phyloP scores from a whole-genome alignment of 2,888 invertebrate genomes.

The Tetragonisca angustula region DNA sequence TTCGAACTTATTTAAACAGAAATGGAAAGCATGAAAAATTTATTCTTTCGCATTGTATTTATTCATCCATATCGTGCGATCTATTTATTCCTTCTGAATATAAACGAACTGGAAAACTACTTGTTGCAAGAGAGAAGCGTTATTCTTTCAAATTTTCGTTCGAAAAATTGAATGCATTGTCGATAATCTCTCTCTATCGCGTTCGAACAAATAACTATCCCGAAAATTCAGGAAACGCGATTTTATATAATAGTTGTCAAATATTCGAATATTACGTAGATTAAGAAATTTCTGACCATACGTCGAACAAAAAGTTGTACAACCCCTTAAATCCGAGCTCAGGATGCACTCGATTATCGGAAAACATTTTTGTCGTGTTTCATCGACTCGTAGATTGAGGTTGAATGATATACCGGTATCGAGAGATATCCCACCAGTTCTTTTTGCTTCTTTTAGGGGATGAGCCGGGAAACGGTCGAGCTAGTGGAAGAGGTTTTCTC shows the following conservation, averaged over 20 bases:
- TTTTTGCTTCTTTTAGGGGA: conserved; percentile 8
- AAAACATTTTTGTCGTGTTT: conserved; percentile 29
- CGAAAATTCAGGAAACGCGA: background rate
- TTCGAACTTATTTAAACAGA: background rate
- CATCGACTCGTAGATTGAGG: conserved; percentile 24
- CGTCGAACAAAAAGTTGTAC: background rate
- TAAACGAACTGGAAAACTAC: background rate
- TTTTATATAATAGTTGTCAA: background rate
- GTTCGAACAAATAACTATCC: background rate
- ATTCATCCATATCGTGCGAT: too few relatives aligned
- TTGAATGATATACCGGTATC: conserved; percentile 31
- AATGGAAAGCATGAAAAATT: background rate
- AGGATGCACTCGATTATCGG: conserved; percentile 21
- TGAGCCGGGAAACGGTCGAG: conserved; percentile 7
- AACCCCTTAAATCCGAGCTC: background rate
- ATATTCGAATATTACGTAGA: background rate
- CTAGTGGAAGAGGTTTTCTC: conserved; percentile 32
- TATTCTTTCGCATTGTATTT: too few relatives aligned
- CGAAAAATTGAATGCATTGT: too few relatives aligned
- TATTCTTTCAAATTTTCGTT: background rate
- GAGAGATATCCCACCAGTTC: conserved; percentile 1
- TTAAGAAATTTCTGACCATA: background rate
- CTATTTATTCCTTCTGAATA: background rate
- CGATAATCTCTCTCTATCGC: background rate
- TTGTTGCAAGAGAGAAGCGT: background rate